Conservation (phyloP, 2,113 vertebrate genomes). For the Probosciger aterrimus region DNA sequence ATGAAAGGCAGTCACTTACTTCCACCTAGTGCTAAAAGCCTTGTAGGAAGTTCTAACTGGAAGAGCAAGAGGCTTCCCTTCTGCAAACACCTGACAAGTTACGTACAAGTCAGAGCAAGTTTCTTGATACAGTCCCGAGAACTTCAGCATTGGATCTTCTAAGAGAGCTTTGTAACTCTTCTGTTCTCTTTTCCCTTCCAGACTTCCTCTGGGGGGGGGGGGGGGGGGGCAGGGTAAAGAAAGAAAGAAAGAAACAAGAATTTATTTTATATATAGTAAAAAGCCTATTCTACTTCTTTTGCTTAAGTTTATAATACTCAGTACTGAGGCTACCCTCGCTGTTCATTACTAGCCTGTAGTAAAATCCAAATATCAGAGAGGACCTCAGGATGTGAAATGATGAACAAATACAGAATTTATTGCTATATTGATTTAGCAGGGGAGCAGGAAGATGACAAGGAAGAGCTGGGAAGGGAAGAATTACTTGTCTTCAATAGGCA, state of each 20-base stretch:
- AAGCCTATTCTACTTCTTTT: background rate
- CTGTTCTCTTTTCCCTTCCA: constrained; percentile 96
- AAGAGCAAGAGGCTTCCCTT: constrained; percentile 93
- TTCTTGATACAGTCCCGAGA: constrained; percentile 96
- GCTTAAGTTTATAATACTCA: background rate
- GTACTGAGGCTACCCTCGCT: background rate
- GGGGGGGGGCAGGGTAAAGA: background rate
- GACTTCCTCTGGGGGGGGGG: constrained; percentile 82
- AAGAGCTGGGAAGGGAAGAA: background rate
- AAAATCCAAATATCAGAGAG: background rate
- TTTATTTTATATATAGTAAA: background rate
- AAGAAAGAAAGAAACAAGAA: background rate
- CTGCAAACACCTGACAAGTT: constrained; percentile 96
- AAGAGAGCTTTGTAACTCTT: constrained; percentile 94
- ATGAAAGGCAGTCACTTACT: constrained; percentile 80
- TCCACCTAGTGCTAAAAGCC: constrained; percentile 98
- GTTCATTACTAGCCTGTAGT: background rate
- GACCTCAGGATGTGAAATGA: background rate
- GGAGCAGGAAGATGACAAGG: background rate
- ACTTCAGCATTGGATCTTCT: constrained; percentile 93
- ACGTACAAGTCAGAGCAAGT: constrained; percentile 96
- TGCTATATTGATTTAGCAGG: background rate
- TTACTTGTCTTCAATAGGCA: background rate
- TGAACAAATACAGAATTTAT: background rate
- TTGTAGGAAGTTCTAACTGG: constrained; percentile 97